phyloP scores from a whole-genome alignment of 2,113 vertebrate species.

The Nestor notabilis region DNA sequence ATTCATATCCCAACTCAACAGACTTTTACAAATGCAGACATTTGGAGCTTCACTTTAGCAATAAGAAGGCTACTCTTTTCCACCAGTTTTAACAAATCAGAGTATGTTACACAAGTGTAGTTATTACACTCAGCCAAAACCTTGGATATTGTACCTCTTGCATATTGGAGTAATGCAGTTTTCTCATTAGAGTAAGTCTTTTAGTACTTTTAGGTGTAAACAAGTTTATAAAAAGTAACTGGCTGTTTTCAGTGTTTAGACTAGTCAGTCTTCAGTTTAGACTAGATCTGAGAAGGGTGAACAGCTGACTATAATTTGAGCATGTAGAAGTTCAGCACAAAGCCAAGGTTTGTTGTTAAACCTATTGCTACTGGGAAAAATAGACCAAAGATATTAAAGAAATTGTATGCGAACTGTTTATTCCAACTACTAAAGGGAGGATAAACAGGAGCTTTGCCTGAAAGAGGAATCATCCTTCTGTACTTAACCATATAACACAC shows the following conservation, averaged over 20 bases:
- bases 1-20: not conserved
- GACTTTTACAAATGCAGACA: not conserved
- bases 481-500: not conserved
- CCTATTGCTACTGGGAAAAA: not conserved
- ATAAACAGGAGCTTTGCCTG: not conserved
- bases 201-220: not conserved
- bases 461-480: not conserved
- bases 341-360: not conserved
- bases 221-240: not conserved
- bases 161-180: not conserved
- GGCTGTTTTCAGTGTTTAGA: not conserved
- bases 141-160: not conserved
- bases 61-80: not conserved
- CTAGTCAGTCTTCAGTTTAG: not conserved
- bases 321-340: not conserved
- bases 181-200: not conserved
- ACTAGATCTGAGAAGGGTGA: not conserved
- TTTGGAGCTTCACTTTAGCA: not conserved
- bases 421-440: not conserved
- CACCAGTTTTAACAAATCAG: not conserved
- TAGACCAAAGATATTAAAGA: not conserved
- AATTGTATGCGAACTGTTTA: not conserved
- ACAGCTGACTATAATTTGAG: not conserved
- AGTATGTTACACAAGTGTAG: not conserved
- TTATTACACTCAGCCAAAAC: not conserved